A percentile compares a stretch with the other conserved stretches of the same genome.
Conservation (phyloP, 1,140 invertebrate genomes). For the Scaptomyza pallida region DNA sequence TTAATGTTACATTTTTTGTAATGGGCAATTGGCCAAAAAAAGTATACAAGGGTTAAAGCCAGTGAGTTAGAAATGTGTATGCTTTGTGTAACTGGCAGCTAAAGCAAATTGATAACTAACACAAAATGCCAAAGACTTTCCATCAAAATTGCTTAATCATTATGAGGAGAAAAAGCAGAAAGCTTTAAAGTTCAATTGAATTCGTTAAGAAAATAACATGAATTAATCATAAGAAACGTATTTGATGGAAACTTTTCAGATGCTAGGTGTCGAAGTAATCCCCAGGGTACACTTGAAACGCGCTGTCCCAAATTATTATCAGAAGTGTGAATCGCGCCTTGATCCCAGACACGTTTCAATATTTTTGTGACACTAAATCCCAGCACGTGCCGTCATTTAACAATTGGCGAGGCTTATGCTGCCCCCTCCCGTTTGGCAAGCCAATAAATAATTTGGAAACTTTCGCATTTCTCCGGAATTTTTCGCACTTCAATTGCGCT, state of each 20-base stretch:
- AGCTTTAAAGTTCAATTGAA: slow-evolving; percentile 3
- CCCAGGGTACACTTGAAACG: neutral
- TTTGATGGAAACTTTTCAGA: neutral
- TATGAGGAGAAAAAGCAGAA: neutral
- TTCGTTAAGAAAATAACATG: neutral
- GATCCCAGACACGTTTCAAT: slow-evolving; percentile 18
- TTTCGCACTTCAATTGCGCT: slow-evolving; percentile 69
- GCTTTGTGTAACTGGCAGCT: slow-evolving; percentile 12
- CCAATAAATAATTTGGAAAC: slow-evolving; percentile 55
- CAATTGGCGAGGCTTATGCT: slow-evolving; percentile 20
- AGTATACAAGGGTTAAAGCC: slow-evolving; percentile 62
- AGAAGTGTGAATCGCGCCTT: neutral
- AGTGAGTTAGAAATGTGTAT: slow-evolving; percentile 32
- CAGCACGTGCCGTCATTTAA: slow-evolving; percentile 62
- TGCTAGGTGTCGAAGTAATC: neutral
- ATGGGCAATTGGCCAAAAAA: slow-evolving; percentile 63
- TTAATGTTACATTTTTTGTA: slow-evolving; percentile 66
- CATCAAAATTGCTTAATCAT: slow-evolving; percentile 36
- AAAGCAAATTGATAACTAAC: slow-evolving; percentile 35
- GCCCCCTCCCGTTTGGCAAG: neutral
- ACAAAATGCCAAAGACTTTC: slow-evolving; percentile 12
- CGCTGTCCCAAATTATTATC: neutral
- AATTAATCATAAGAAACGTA: neutral
- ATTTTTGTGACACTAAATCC: slow-evolving; percentile 55
- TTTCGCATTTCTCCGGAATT: slow-evolving; percentile 66